phyloP scores from a whole-genome alignment of 1,140 invertebrate species.

The Acromyrmex heyeri region DNA sequence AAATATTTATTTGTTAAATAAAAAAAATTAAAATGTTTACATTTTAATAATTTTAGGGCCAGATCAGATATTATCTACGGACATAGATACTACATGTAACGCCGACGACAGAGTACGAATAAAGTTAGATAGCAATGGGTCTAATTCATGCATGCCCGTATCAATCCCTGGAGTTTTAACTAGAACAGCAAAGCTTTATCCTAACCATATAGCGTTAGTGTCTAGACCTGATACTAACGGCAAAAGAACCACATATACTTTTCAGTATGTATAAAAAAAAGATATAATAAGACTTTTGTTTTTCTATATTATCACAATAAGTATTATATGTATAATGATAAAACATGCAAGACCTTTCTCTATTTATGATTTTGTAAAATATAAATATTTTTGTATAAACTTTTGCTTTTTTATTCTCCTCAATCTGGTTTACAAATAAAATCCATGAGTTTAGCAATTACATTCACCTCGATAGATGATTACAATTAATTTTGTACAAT shows the following conservation, averaged over 20 bases:
- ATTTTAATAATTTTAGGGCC: slow-evolving; percentile 88
- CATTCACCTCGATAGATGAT: neutral
- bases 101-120: slow-evolving; percentile 90
- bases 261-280: slow-evolving; percentile 87
- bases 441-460: neutral
- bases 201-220: slow-evolving; percentile 90
- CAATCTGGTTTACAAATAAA: neutral
- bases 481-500: neutral
- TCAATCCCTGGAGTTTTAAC: slow-evolving; percentile 93
- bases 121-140: slow-evolving; percentile 87
- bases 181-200: slow-evolving; percentile 89
- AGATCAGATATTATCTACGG: slow-evolving; percentile 89
- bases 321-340: neutral
- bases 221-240: slow-evolving; percentile 88
- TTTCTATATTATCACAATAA: neutral
- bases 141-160: slow-evolving; percentile 88
- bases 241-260: slow-evolving; percentile 89
- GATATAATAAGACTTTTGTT: neutral
- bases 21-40: neutral
- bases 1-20: neutral
- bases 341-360: neutral
- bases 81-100: slow-evolving; percentile 86
- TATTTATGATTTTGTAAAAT: neutral
- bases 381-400: neutral
- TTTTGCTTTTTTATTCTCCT: neutral